phyloP scores from a whole-genome alignment of 64 coral and sea anemone genomes.

The Pachyseris speciosa region DNA sequence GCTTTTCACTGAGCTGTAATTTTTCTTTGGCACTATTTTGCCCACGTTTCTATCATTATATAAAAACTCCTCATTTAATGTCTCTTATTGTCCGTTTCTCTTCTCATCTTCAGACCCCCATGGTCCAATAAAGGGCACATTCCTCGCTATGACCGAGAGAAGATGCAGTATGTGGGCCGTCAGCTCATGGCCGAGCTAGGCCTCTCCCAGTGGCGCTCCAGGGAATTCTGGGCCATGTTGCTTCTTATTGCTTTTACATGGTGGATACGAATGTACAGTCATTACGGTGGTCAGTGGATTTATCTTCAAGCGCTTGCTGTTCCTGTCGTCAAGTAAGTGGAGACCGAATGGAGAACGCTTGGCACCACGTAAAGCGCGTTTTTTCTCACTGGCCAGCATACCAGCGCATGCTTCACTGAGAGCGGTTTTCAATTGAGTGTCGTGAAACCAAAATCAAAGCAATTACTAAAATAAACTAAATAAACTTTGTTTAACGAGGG shows the following conservation, averaged over 20 bases:
- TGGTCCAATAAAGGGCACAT: constrained; percentile 99
- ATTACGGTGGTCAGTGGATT: constrained; percentile 98
- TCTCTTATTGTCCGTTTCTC: neutral
- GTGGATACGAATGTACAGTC: constrained; percentile 90
- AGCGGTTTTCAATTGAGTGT: no score
- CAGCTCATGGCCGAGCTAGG: constrained; percentile 95
- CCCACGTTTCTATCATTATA: no score
- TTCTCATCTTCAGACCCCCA: constrained; percentile 58
- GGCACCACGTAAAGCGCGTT: neutral
- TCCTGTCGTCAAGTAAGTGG: constrained; percentile 92
- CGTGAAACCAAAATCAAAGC: no score
- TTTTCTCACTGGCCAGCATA: neutral
- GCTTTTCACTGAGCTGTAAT: no score
- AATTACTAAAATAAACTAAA: no score
- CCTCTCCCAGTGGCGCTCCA: constrained; percentile 96
- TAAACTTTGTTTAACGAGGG: no score
- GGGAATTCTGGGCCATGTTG: constrained; percentile 99
- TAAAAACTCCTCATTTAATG: no score
- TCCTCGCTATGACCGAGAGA: constrained; percentile 87
- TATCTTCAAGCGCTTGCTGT: constrained; percentile 89
- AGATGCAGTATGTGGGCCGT: constrained; percentile 99
- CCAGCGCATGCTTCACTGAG: no score
- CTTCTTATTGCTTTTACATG: constrained; percentile 95
- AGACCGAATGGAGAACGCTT: neutral
- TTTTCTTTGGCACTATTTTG: no score